Conservation (phyloP, 2,888 invertebrate genomes). For the Leucoma salicis region DNA sequence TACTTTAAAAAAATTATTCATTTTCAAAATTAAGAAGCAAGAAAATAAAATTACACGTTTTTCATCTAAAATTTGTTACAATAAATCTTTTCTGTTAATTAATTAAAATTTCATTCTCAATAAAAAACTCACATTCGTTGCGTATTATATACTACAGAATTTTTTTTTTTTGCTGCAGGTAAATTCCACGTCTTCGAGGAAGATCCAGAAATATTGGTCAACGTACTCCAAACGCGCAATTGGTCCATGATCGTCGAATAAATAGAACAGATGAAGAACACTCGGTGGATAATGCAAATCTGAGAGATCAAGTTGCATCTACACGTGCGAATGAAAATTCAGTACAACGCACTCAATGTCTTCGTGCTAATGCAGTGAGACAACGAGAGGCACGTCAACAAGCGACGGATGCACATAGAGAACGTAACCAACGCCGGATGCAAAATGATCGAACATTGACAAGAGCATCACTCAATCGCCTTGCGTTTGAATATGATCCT, state of each 20-base stretch:
- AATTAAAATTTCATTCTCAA: no score
- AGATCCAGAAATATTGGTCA: constrained; percentile 1
- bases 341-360: background rate
- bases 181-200: constrained; percentile 3
- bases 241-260: background rate
- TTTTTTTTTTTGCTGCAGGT: background rate
- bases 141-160: background rate
- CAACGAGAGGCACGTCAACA: no score
- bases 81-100: no score
- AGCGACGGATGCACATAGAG: no score
- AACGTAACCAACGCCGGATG: no score
- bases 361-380: background rate
- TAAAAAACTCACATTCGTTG: no score
- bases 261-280: background rate
- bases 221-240: constrained; percentile 1
- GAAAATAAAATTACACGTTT: no score
- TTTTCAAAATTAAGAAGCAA: no score
- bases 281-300: background rate
- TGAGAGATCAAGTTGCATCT: background rate
- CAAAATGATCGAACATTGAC: constrained; percentile 13
- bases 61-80: no score
- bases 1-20: no score
- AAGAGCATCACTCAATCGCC: constrained; percentile 30
- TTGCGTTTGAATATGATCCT: constrained; percentile 32
- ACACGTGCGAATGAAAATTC: background rate